These are phyloP conservation scores for Melanaphis sacchari DNA, from an alignment of 1,140 invertebrate species.

Conservation along the genomic window DNA sequence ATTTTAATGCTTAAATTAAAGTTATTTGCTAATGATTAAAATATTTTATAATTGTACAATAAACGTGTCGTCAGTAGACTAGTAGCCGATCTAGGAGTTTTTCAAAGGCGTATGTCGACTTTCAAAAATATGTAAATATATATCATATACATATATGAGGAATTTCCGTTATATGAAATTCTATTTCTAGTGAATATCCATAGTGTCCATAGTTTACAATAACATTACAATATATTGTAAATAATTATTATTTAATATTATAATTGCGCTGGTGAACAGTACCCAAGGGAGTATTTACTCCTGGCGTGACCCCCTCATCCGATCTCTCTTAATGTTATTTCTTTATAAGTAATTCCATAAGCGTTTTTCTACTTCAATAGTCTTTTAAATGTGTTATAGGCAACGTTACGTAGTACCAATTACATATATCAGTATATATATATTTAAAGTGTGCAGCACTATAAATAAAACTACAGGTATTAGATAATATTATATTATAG, in stretches of 20 bases:
- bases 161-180: neutral
- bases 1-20: neutral
- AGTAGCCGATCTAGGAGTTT: neutral
- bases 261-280: neutral
- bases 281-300: neutral
- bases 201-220: neutral
- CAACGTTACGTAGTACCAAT: too few relatives aligned
- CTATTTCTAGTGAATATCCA: neutral
- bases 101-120: neutral
- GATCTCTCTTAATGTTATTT: neutral
- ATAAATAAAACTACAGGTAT: too few relatives aligned
- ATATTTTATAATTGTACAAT: neutral
- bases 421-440: too few relatives aligned
- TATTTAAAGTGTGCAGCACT: too few relatives aligned
- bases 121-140: neutral
- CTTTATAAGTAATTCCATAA: too few relatives aligned
- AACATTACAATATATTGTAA: neutral
- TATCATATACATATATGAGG: neutral
- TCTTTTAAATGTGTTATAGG: too few relatives aligned
- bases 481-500: too few relatives aligned
- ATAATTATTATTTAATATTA: neutral
- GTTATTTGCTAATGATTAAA: neutral
- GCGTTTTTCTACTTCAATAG: too few relatives aligned
- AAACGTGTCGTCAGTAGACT: neutral
- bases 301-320: neutral